Conservation (phyloP, 2,113 vertebrate species). For the Bufo bufo region DNA sequence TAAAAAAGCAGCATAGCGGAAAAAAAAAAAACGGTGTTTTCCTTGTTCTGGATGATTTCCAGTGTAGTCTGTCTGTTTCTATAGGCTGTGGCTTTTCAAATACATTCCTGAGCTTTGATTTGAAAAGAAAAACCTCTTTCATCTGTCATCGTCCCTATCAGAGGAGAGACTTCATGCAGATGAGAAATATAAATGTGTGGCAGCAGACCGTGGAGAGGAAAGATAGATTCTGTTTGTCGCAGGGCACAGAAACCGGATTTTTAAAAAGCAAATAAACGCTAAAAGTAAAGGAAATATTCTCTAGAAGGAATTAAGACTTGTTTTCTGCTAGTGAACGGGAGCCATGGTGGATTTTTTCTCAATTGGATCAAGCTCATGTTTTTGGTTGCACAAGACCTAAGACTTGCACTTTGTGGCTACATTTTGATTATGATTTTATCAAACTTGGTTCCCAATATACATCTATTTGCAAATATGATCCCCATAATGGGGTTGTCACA, state of each 20-base stretch:
- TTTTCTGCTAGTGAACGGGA: background rate
- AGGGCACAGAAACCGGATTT: background rate
- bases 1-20: slow-evolving; percentile 13
- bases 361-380: background rate
- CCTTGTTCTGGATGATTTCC: slow-evolving; percentile 17
- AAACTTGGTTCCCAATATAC: background rate
- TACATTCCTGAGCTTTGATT: slow-evolving; percentile 52
- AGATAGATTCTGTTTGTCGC: background rate
- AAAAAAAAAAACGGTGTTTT: slow-evolving; percentile 29
- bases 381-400: background rate
- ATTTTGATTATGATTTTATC: background rate
- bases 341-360: background rate
- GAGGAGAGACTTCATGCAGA: slow-evolving; percentile 41
- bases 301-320: background rate
- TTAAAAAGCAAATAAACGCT: background rate
- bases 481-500: background rate
- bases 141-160: slow-evolving; percentile 48
- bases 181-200: slow-evolving; percentile 29
- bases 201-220: slow-evolving; percentile 43
- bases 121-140: slow-evolving; percentile 33
- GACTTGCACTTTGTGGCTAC: background rate
- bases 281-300: background rate
- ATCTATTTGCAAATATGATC: background rate
- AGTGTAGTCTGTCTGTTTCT: slow-evolving; percentile 35
- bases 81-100: slow-evolving; percentile 46